Evolutionary conservation across 2,113 vertebrate genomes (phyloP), one percentile per base, ranked within the genome.

Genomic region (Aepyceros melampus): DNA sequence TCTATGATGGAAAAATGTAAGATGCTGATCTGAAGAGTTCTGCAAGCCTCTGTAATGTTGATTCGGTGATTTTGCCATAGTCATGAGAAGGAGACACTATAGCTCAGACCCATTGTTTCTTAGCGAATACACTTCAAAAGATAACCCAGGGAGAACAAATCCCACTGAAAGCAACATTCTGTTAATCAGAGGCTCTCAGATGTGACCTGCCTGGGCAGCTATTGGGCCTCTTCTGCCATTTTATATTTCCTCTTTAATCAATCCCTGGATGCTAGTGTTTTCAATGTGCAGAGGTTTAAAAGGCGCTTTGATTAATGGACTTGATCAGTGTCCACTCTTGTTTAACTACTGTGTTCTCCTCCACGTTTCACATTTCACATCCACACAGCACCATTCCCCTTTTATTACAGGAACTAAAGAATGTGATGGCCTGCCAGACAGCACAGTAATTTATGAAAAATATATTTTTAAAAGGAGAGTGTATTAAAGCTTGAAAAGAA

Each of bases 221-320:
- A 43, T 2, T 55, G 86, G 49, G 47, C 89, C 53, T 95, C 87
- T 82, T 16, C 87, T 95, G 84, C 82, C 97, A 83, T 89, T 98
- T 98, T 97, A 89, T 79, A 91, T 92, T 97, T 84, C 55, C 55
- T 97, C 90, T 97, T 98, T 98, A 98, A 97, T 98, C 94, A 97
- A 96, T 95, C 92, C 94, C 95, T 97, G 85, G 92, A 94, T 93
- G 81, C 82, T 96, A 89, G 87, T 76, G 49, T 96, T 92, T 92
- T 95, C 94, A 74, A 94, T 88, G 88, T n/a, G 23, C n/a, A 82
- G 92, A 92, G 90, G 94, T 91, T 94, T 97, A 97, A 98, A 92
- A 96, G 93, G 79, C 91, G 89, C 45, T 93, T 95, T 98, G 97
- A 98, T 98, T 97, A 98, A 98, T 95, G 94, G 97, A 91, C 40